A percentile compares a stretch with the other conserved stretches of the same genome.
phyloP scores from a whole-genome alignment of 1,140 invertebrate species.

The Drosophila arawakana region DNA sequence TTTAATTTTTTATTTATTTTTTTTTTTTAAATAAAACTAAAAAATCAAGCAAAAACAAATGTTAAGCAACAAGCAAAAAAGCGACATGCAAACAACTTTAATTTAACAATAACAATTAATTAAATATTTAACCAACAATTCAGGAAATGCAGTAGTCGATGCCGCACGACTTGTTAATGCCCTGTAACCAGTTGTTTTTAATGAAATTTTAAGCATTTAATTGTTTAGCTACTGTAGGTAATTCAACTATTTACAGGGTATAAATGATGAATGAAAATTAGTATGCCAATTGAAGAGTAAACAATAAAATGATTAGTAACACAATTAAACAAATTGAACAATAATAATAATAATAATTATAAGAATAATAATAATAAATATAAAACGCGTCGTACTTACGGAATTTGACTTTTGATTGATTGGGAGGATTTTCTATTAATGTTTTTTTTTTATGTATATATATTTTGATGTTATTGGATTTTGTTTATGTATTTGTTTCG shows the following conservation, averaged over 20 bases:
- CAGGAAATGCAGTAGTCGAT: constrained; percentile 3
- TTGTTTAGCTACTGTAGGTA: not conserved
- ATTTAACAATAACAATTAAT: constrained; percentile 42
- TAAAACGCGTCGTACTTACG: constrained; percentile 77
- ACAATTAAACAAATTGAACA: constrained; percentile 24
- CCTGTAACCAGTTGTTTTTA: not conserved
- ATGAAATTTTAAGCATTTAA: constrained; percentile 2
- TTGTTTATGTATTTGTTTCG: constrained; percentile 36
- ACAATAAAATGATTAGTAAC: constrained; percentile 35
- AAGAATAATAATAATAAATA: constrained; percentile 49
- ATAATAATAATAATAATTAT: constrained; percentile 33
- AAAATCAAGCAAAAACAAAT: constrained; percentile 14
- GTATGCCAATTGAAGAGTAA: constrained; percentile 21
- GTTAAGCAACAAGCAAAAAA: constrained; percentile 19
- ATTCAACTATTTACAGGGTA: not conserved
- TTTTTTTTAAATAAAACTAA: not conserved
- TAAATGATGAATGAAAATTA: constrained; percentile 7
- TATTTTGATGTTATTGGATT: constrained; percentile 41
- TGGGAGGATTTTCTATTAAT: constrained; percentile 52
- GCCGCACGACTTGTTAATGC: not conserved
- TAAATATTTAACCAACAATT: constrained; percentile 35
- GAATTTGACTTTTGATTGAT: constrained; percentile 64
- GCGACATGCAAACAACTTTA: constrained; percentile 17
- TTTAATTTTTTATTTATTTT: constrained; percentile 3
- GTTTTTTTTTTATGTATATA: constrained; percentile 40